Conservation (phyloP, 1,140 invertebrate species). For the Caerostris darwini region DNA sequence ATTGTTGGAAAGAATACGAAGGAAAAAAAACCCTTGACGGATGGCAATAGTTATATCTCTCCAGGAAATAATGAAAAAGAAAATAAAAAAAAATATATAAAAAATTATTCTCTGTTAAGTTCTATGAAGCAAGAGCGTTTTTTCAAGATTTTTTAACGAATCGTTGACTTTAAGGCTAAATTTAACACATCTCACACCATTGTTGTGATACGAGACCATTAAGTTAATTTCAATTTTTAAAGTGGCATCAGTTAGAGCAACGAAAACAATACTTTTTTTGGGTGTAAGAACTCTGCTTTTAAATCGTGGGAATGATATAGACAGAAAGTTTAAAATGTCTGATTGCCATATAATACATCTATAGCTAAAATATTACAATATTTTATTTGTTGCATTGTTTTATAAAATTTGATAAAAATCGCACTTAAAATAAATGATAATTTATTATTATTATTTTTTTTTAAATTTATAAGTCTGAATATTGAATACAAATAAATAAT, state of each 20-base stretch:
- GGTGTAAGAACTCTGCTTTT: not conserved
- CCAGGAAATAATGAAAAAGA: slow-evolving; percentile 73
- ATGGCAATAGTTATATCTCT: slow-evolving; percentile 74
- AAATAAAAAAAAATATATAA: slow-evolving; percentile 20
- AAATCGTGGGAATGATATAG: not conserved
- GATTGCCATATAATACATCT: too few species aligned
- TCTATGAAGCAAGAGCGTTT: not conserved
- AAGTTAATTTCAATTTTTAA: slow-evolving; percentile 64
- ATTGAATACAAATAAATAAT: too few species aligned
- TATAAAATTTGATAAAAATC: too few species aligned
- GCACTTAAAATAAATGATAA: too few species aligned
- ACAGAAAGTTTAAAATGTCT: not conserved
- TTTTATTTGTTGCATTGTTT: too few species aligned
- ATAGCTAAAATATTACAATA: too few species aligned
- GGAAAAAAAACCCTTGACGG: slow-evolving; percentile 52
- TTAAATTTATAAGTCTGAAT: too few species aligned
- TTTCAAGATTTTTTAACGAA: slow-evolving; percentile 61
- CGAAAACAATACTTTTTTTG: not conserved
- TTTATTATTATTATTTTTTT: too few species aligned
- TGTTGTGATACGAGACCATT: slow-evolving; percentile 50
- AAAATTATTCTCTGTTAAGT: slow-evolving; percentile 57
- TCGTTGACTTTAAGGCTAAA: slow-evolving; percentile 71
- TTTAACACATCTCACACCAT: slow-evolving; percentile 66
- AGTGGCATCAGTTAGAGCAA: not conserved
- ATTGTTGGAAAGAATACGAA: slow-evolving; percentile 40